Base-by-base conservation (phyloP, 2,113 vertebrate species). In the Corythaeola cristata region DNA sequence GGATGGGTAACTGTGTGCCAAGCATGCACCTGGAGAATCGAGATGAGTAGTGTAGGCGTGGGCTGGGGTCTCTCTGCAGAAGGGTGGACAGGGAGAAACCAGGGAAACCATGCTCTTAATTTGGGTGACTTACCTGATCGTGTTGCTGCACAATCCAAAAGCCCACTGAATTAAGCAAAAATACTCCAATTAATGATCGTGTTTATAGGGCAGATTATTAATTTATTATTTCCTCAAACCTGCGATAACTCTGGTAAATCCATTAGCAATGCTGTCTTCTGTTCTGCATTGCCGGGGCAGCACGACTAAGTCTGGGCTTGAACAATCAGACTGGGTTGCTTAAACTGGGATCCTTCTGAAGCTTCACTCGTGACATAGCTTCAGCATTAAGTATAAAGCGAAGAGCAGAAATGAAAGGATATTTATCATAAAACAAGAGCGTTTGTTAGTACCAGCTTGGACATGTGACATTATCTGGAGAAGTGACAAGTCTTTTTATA, bases 341-440 rank as follows among this genome's bases (percentile, higher is more conserved):
- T 86, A 93, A 90, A 96, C 35, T 5, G 2, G 16, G 72, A 58
- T 81, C 59, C 28, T 94, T 96, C 94, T n/a, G 67, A 88, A 68
- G n/a, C 89, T 96, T 63, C 66, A 80, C 92, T 73, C 58, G 4
- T 59, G 76, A 68, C 59, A 47, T 55, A 82, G 59, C 78, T 78
- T 45, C 79, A 73, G 75, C 88, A 69, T 39, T 80, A 95, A 94
- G 76, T 69, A 79, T 56, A 77, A 94, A 84, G 53, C 24, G 35
- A 94, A 94, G 89, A 83, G 39, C 53, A 80, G 94, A 92, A 81
- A 95, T 59, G 52, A 95, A 96, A 83, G 45, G 82, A 83, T 96
- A 82, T 95, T 93, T 97, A 89, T 94, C 74, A 71, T 67, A 39
- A 93, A 95, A 95, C 64, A 62, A 63, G 82, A 93, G 63, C 8